Percentiles rank a stretch among this genome's conserved stretches.
Evolutionary conservation across 2,797 vertebrate genomes (phyloP).

Genomic region (Sebastes reedi): DNA sequence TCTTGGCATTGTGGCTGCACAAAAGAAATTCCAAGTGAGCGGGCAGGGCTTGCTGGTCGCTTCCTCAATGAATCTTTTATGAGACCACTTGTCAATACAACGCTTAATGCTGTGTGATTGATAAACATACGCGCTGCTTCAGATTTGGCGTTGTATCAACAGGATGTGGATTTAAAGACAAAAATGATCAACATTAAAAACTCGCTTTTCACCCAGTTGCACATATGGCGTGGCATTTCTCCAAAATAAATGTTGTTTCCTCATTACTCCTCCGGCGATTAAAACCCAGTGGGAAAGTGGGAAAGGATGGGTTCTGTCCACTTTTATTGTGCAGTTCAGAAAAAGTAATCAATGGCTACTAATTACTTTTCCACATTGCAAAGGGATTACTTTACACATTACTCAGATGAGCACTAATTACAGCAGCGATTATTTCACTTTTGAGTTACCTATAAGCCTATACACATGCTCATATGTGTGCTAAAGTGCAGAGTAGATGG

Average conservation of each 20-base stretch:
- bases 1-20: constrained; percentile 66
- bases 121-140: constrained; percentile 32
- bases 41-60: constrained; percentile 31
- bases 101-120: constrained; percentile 25
- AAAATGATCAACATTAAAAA: constrained; percentile 26
- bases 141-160: constrained; percentile 18
- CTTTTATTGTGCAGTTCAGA: constrained; percentile 12
- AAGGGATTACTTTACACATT: constrained; percentile 27
- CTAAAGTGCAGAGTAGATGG: neutral
- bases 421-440: constrained; percentile 9
- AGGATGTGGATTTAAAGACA: constrained; percentile 25
- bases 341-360: constrained; percentile 45
- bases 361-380: constrained; percentile 50
- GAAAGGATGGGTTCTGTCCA: constrained; percentile 16
- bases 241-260: constrained; percentile 30
- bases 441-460: neutral
- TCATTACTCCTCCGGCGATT: constrained; percentile 33
- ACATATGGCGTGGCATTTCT: constrained; percentile 11
- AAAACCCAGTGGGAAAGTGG: constrained; percentile 13
- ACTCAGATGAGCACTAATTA: constrained; percentile 36
- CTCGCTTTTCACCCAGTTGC: constrained; percentile 11
- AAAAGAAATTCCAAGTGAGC: constrained; percentile 67
- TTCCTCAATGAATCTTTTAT: constrained; percentile 64
- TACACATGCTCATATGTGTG: neutral
- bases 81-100: constrained; percentile 57